Evolutionary conservation across 2,888 invertebrate genomes (phyloP).

Genomic region (Dicranocentrus wangi): DNA sequence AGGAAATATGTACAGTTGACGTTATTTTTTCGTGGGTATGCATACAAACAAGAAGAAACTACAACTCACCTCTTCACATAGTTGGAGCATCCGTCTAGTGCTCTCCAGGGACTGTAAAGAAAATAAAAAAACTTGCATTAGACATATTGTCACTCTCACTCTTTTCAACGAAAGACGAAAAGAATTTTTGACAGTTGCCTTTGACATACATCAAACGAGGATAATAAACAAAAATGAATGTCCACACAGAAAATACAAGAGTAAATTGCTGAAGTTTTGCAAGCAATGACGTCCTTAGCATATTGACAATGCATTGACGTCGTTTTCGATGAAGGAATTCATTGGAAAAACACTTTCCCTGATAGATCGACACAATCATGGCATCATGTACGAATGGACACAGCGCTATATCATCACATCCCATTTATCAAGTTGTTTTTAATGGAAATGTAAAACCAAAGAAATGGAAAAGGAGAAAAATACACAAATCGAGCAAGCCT

Average conservation of each 20-base stretch:
- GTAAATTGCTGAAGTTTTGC: background rate
- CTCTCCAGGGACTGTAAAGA: slow-evolving; percentile 90
- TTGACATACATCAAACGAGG: background rate
- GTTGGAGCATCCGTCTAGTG: slow-evolving; percentile 91
- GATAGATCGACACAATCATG: background rate
- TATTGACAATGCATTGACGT: background rate
- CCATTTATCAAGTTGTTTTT: background rate
- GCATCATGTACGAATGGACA: background rate
- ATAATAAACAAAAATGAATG: background rate
- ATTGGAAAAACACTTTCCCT: background rate
- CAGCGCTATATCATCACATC: background rate
- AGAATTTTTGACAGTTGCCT: slow-evolving; percentile 1
- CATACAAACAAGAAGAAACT: slow-evolving; percentile 12
- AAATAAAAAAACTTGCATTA: slow-evolving; percentile 41
- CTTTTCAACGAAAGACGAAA: background rate
- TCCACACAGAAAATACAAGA: too few species aligned
- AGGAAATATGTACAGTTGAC: too few species aligned
- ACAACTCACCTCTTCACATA: slow-evolving; percentile 91
- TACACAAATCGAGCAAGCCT: too few species aligned
- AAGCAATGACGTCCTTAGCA: background rate
- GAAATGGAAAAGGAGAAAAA: background rate
- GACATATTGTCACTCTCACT: slow-evolving; percentile 37
- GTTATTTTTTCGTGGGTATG: too few species aligned
- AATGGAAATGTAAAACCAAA: background rate
- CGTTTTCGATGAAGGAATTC: background rate